These are phyloP conservation scores for Aporophyla nigra DNA, from an alignment of 2,888 invertebrate genomes.

Conservation along the genomic window DNA sequence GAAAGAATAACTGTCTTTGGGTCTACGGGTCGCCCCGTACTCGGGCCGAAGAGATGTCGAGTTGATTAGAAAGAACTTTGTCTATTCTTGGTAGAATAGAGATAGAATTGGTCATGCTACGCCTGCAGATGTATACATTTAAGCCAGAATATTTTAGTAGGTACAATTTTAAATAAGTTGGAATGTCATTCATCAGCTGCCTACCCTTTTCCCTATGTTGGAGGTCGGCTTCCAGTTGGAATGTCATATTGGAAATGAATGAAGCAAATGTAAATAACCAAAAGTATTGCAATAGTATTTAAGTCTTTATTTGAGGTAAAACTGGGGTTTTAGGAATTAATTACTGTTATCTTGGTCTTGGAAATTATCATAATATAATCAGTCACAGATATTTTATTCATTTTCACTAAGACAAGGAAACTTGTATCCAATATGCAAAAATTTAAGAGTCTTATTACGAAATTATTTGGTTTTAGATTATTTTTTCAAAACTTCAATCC, in stretches of 20 bases:
- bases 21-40: too few relatives aligned
- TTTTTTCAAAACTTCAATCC: too few relatives aligned
- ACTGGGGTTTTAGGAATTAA: conserved; percentile 11
- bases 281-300: not conserved
- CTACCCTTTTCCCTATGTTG: too few relatives aligned
- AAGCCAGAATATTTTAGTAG: too few relatives aligned
- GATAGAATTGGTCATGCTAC: too few relatives aligned
- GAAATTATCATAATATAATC: not conserved
- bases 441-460: not conserved
- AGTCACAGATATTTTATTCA: not conserved
- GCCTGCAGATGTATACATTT: too few relatives aligned
- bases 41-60: too few relatives aligned
- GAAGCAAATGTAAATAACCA: not conserved
- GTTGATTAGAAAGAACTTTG: too few relatives aligned
- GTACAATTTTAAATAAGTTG: not conserved
- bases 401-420: not conserved
- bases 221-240: too few relatives aligned
- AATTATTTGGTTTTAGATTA: not conserved
- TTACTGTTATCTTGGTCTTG: not conserved
- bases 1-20: too few relatives aligned
- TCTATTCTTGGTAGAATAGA: too few relatives aligned
- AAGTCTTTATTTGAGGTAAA: conserved; percentile 47
- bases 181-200: too few relatives aligned
- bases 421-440: not conserved
- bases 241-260: not conserved